Conservation (phyloP, 2,888 invertebrate genomes). For the Pseudococcus longispinus region DNA sequence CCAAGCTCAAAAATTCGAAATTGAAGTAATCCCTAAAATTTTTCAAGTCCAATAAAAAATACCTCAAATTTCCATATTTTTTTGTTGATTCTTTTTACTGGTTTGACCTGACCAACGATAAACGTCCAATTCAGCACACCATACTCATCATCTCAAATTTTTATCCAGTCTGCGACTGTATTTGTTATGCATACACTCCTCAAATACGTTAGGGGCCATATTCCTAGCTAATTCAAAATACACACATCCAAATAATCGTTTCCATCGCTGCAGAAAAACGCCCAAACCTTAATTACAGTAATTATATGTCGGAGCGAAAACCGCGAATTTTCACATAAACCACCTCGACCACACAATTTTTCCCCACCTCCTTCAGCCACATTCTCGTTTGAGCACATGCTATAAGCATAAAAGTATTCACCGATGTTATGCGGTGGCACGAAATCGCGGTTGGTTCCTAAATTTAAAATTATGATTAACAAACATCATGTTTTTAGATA, state of each 20-base stretch:
- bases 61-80: too few relatives aligned
- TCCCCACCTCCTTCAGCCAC: background rate
- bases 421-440: background rate
- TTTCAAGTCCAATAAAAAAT: too few relatives aligned
- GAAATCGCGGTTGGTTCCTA: background rate
- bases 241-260: background rate
- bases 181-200: too few relatives aligned
- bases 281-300: conserved; percentile 2
- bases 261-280: background rate
- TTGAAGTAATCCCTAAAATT: too few relatives aligned
- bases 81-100: too few relatives aligned
- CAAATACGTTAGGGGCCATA: too few relatives aligned
- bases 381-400: background rate
- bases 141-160: too few relatives aligned
- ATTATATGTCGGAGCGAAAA: background rate
- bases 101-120: too few relatives aligned
- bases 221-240: background rate
- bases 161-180: too few relatives aligned
- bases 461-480: background rate
- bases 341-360: background rate
- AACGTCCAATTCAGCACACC: too few relatives aligned
- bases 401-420: background rate
- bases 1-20: too few relatives aligned
- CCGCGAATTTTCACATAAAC: background rate
- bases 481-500: background rate